phyloP scores from a whole-genome alignment of 2,888 invertebrate species.

The Diploptera punctata region DNA sequence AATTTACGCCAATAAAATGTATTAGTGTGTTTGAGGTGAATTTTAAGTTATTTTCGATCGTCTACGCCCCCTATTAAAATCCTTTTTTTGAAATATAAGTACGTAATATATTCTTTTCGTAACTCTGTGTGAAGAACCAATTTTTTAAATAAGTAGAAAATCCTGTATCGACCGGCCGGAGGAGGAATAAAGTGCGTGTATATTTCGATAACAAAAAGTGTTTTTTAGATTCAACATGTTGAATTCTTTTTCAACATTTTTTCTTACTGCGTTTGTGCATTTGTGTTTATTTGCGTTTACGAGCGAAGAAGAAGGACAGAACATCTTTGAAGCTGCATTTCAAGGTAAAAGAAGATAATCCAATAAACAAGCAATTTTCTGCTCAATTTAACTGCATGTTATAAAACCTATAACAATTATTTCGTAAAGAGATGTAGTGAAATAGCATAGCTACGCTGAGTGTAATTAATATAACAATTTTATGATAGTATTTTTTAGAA shows the following conservation, averaged over 20 bases:
- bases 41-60: neutral
- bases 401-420: too few relatives aligned
- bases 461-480: too few relatives aligned
- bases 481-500: too few relatives aligned
- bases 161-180: neutral
- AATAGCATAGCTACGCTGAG: too few relatives aligned
- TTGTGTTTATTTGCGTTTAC: neutral
- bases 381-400: too few relatives aligned
- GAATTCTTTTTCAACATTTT: neutral
- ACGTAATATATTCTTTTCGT: too few relatives aligned
- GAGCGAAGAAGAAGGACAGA: constrained; percentile 11
- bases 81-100: too few relatives aligned
- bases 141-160: too few relatives aligned
- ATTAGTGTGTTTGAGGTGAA: neutral
- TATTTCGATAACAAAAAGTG: neutral
- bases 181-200: neutral
- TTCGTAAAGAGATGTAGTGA: too few relatives aligned
- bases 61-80: neutral
- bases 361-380: too few relatives aligned
- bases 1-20: neutral
- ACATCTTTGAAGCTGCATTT: constrained; percentile 30
- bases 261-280: constrained; percentile 9
- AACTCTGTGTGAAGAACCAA: too few relatives aligned
- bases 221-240: neutral
- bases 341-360: too few relatives aligned